Base-by-base conservation (phyloP, 2,797 vertebrate genomes). In the Neomorphus geoffroyi region DNA sequence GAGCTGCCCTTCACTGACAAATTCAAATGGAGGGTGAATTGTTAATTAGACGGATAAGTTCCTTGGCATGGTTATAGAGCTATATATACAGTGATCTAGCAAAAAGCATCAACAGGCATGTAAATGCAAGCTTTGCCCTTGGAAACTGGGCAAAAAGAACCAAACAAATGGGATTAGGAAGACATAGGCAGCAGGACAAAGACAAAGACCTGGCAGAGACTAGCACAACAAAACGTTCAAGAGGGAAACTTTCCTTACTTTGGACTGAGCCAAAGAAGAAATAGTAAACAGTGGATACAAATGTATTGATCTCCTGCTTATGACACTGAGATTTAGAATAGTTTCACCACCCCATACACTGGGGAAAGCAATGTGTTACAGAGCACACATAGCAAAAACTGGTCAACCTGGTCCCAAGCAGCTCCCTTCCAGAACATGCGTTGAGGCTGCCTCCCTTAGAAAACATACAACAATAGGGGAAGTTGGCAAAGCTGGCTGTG, bases 261-360 rank as follows among this genome's bases (percentile, higher is more conserved):
- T 28, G 56, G 18, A 27, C 13, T 10, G 5, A 48, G 23, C 8
- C 39, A 60, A 33, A 30, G 57, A 50, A 82, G 35, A 85, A 70
- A 75, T 26, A n/a, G 18, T 16, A 39, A 82, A 70, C 17, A n/a
- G 33, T 4, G 10, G n/a, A 48, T 73, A 51, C 13, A 70, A 64
- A 56, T 11, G 22, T 51, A n/a, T 75, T 56, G 48, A 79, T 65
- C 45, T 72, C 21, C 27, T 61, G 22, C 22, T 39, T 61, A 32
- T 1, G 1, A 27, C 27, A 16, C 27, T 6, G 35, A 28, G 3
- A 16, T 61, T 78, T 61, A 65, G 26, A 64, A 22, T 1, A 28
- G 23, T 16, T 86, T n/a, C n/a, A n/a, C n/a, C n/a, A n/a, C n/a
- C n/a, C 9, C 6, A 4, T 0, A 6, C 7, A 5, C 10, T 3